Conservation (phyloP, 2,113 vertebrate species). For the Candoia aspera region DNA sequence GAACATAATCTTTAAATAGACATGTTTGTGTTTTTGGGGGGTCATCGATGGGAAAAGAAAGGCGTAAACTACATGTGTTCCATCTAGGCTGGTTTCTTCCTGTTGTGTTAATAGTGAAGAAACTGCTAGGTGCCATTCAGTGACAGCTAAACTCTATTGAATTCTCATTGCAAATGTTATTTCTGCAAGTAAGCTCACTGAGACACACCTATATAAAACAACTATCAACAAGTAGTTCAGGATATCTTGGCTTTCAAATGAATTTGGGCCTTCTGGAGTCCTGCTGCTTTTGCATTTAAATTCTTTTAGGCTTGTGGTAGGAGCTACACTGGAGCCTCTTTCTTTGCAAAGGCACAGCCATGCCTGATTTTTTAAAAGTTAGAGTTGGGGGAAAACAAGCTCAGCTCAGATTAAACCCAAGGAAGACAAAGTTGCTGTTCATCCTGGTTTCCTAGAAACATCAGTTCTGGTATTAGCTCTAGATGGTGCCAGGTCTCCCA, state of each 20-base stretch:
- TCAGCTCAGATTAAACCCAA: not conserved
- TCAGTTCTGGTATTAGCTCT: not conserved
- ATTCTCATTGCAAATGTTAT: constrained; percentile 8
- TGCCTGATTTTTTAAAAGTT: not conserved
- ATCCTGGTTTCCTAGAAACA: not conserved
- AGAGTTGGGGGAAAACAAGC: not conserved
- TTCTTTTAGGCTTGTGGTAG: not conserved
- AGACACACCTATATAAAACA: not conserved
- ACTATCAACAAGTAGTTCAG: not conserved
- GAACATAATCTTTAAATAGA: not conserved
- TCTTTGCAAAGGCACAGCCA: not conserved
- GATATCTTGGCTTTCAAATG: not conserved
- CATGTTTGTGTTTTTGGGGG: constrained; percentile 16
- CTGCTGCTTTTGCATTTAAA: not conserved
- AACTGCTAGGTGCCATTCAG: not conserved
- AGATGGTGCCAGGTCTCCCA: not conserved
- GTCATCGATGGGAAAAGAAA: not conserved
- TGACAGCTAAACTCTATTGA: constrained; percentile 34
- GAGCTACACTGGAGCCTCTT: not conserved
- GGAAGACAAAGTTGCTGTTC: not conserved
- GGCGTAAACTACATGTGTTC: constrained; percentile 13
- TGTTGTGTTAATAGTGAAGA: constrained; percentile 15
- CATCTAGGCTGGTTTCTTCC: constrained; percentile 14
- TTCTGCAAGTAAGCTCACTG: not conserved
- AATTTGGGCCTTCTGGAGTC: not conserved